These are phyloP conservation scores for Drosophila biarmipes DNA, from an alignment of 1,140 invertebrate species.

Conservation along the genomic window DNA sequence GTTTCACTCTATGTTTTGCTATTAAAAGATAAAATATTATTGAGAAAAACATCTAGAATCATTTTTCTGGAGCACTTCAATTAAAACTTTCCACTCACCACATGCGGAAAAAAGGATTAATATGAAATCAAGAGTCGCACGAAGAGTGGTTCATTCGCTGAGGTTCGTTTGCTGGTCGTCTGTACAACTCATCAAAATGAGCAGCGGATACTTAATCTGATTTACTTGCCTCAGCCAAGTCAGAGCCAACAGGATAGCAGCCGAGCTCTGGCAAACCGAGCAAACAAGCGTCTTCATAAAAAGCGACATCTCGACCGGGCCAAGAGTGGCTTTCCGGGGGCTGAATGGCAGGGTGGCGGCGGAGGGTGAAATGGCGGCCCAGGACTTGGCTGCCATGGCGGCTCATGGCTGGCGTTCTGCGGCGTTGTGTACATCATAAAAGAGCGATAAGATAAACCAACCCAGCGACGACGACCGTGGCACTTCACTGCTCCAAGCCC, in stretches of 20 bases:
- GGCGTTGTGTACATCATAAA: slow-evolving; percentile 81
- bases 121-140: slow-evolving; percentile 69
- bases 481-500: slow-evolving; percentile 53
- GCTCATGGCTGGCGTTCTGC: slow-evolving; percentile 55
- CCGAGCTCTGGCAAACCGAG: slow-evolving; percentile 54
- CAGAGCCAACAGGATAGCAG: slow-evolving; percentile 30
- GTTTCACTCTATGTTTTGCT: neutral
- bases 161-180: slow-evolving; percentile 45
- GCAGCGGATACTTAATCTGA: slow-evolving; percentile 83
- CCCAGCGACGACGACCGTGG: slow-evolving; percentile 38
- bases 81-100: slow-evolving; percentile 39
- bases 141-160: slow-evolving; percentile 15
- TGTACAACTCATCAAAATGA: slow-evolving; percentile 76
- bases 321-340: slow-evolving; percentile 5
- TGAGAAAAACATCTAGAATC: neutral
- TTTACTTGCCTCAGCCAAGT: slow-evolving; percentile 70
- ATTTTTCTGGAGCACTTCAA: slow-evolving; percentile 19
- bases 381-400: slow-evolving; percentile 44
- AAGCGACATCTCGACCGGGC: slow-evolving; percentile 62
- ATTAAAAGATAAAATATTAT: neutral
- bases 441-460: slow-evolving; percentile 76
- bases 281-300: slow-evolving; percentile 82
- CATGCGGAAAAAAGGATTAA: slow-evolving; percentile 45
- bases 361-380: neutral
- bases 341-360: neutral